Conservation (phyloP, 2,113 vertebrate genomes). For the Ophthalmolycus amberensis region DNA sequence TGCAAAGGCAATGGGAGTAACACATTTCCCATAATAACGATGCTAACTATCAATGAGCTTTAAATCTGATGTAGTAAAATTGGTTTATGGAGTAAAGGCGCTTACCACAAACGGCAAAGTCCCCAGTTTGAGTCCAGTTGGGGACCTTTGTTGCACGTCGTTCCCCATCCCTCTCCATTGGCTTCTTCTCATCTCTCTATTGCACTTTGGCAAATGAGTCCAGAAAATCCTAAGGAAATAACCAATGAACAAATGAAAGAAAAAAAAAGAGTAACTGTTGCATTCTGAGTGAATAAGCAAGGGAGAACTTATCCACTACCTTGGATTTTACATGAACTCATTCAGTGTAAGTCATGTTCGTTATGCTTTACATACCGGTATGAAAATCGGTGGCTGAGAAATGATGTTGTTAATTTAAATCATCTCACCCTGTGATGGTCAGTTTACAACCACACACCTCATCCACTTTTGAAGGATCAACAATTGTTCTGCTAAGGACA, state of each 20-base stretch:
- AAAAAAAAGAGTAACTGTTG: not conserved
- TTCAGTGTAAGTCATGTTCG: not conserved
- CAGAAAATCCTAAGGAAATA: not conserved
- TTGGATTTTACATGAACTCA: not conserved
- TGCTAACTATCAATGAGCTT: not conserved
- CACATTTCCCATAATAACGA: conserved; percentile 12
- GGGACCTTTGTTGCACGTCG: not conserved
- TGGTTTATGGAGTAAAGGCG: not conserved
- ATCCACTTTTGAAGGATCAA: not conserved
- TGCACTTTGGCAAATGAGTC: not conserved
- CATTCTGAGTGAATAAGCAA: not conserved
- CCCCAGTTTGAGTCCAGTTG: not conserved
- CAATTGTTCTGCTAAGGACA: not conserved
- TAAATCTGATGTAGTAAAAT: not conserved
- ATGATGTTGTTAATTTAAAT: not conserved
- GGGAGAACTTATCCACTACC: not conserved
- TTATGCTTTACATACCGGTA: not conserved
- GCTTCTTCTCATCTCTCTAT: not conserved
- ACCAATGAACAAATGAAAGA: not conserved
- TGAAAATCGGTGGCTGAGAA: not conserved
- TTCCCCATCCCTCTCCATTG: not conserved
- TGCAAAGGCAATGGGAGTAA: conserved; percentile 3
- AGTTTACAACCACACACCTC: conserved; percentile 4
- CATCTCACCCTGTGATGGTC: not conserved
- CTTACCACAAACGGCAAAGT: not conserved